Percentiles rank a stretch among this genome's conserved stretches.
These are phyloP conservation scores for Masnerella sp. DNA, from an alignment of 2,888 invertebrate genomes.

Conservation along the genomic window DNA sequence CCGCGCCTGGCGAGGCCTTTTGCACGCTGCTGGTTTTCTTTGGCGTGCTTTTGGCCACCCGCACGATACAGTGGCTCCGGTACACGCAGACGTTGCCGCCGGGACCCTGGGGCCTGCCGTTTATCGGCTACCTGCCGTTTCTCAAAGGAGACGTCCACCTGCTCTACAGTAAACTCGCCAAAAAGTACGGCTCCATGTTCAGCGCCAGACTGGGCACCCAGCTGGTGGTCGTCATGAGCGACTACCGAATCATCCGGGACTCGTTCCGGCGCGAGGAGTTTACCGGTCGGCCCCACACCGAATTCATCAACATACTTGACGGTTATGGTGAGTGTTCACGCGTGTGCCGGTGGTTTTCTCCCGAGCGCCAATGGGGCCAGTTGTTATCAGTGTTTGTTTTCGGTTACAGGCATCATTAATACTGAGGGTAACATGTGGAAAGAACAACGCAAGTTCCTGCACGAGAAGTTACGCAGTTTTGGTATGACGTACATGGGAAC, in stretches of 20 bases:
- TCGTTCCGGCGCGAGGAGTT: slow-evolving; percentile 92
- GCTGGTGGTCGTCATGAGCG: slow-evolving; percentile 90
- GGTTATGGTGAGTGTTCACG: slow-evolving; percentile 91
- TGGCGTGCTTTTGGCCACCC: slow-evolving; percentile 77
- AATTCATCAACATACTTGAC: slow-evolving; percentile 90
- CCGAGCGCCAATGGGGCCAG: too few relatives aligned
- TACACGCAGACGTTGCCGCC: slow-evolving; percentile 83
- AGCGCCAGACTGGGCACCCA: slow-evolving; percentile 90
- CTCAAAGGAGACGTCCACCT: slow-evolving; percentile 87
- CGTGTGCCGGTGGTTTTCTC: neutral
- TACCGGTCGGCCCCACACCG: slow-evolving; percentile 91
- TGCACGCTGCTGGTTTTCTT: slow-evolving; percentile 78
- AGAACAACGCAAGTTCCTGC: slow-evolving; percentile 91
- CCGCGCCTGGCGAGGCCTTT: slow-evolving; percentile 67
- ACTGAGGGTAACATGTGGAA: slow-evolving; percentile 94
- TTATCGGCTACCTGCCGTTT: slow-evolving; percentile 90
- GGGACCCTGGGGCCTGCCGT: slow-evolving; percentile 92
- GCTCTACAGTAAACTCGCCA: slow-evolving; percentile 86
- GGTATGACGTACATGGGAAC: slow-evolving; percentile 92
- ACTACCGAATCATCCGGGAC: slow-evolving; percentile 90
- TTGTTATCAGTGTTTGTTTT: slow-evolving; percentile 6
- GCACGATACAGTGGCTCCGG: slow-evolving; percentile 73
- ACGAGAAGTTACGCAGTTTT: slow-evolving; percentile 89
- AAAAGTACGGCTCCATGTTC: slow-evolving; percentile 89
- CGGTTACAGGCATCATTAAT: slow-evolving; percentile 88